Base-by-base conservation (phyloP, 2,888 invertebrate species). In the Ypsolopha scabrella region DNA sequence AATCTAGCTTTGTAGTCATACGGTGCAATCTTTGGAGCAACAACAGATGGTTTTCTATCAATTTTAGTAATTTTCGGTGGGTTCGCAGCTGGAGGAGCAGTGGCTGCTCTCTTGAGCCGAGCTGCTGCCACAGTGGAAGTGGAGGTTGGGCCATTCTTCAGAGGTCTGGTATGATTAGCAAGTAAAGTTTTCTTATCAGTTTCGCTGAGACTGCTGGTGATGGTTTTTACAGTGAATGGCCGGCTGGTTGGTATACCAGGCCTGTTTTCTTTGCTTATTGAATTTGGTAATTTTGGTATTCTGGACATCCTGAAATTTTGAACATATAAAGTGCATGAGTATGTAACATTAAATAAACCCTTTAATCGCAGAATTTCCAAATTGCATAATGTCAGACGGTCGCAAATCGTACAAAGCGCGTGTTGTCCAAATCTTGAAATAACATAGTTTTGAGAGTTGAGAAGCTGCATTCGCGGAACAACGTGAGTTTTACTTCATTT, bases 1-100 rank as follows among this genome's bases (percentile, higher is more conserved):
- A 89, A 90, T 49, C 92, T 87, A 35, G 90, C 90, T 69, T 92
- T 90, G 57, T 87, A 91, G 63, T 91, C 91, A 70, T 91, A 91
- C 0, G 90, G 82, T 7, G 89, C 82, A 48, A 89, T 88, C 55
- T 90, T 88, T 51, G 89, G 90, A 3, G 85, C 83, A 14, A 72
- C 78, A 47, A 68, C 69, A n/a, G 64, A 41, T 24, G 67, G 61
- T 58, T 85, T 87, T 53, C 70, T 76, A 55, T 81, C 81, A 6
- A 85, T 63, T 67, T 80, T 87, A 6, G 64, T 59, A 11, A 70
- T 57, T 65, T 82, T 85, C 6, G 66, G 71, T 6, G 68, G 58
- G 48, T 61, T 58, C 6, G 70, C 50, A 39, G 73, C 54, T 39
- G 75, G 62, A 1, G 82, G 80, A 2, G 63, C 76, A 38, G 81